Conservation (phyloP, 2,888 invertebrate genomes). For the Idaea biselata region DNA sequence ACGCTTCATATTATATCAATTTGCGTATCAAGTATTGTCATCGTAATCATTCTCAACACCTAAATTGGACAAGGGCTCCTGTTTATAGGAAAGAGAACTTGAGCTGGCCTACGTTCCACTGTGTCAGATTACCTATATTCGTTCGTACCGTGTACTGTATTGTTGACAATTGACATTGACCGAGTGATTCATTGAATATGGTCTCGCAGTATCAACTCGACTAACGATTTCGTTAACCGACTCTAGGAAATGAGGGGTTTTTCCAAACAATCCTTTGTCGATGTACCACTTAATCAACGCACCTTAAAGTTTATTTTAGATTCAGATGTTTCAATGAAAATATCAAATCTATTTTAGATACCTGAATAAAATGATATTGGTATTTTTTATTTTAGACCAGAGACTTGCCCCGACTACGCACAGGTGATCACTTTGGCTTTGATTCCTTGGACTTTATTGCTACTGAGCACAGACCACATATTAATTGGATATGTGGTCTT, state of each 20-base stretch:
- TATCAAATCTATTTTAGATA: too few relatives aligned
- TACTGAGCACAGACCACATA: too few relatives aligned
- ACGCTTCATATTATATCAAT: constrained; percentile 4
- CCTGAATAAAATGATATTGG: too few relatives aligned
- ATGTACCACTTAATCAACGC: constrained; percentile 6
- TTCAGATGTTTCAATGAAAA: background rate
- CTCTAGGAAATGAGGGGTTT: constrained; percentile 36
- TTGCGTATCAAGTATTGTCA: background rate
- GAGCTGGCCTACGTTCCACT: background rate
- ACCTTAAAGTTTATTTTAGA: background rate
- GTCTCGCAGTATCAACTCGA: constrained; percentile 16
- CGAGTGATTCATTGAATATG: constrained; percentile 56
- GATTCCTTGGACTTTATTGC: too few relatives aligned
- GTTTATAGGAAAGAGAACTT: background rate
- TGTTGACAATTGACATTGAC: constrained; percentile 61
- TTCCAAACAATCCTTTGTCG: constrained; percentile 30
- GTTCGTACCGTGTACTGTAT: constrained; percentile 36
- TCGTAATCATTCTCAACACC: constrained; percentile 1
- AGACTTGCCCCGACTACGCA: too few relatives aligned
- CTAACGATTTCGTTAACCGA: constrained; percentile 40
- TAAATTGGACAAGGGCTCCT: background rate
- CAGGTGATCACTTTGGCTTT: too few relatives aligned
- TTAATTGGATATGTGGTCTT: too few relatives aligned
- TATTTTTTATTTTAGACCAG: too few relatives aligned
- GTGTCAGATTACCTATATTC: constrained; percentile 23